Conservation (phyloP, 2,888 invertebrate species). For the Abrostola triplasia region DNA sequence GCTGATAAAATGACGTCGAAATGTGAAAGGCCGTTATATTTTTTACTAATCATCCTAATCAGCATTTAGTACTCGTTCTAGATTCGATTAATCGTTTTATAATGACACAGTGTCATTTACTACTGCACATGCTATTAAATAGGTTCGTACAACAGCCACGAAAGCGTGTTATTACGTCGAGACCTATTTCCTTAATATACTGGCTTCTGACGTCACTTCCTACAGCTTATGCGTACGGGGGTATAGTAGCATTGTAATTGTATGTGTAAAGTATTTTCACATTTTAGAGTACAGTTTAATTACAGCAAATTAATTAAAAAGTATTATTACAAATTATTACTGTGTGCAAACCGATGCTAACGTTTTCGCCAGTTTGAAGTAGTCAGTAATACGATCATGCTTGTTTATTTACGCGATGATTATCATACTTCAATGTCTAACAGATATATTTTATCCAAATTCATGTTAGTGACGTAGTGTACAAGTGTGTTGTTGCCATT, state of each 20-base stretch:
- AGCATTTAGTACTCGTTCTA: conserved; percentile 15
- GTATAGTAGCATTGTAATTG: conserved; percentile 14
- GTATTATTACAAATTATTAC: too few species aligned
- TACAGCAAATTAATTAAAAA: conserved; percentile 16
- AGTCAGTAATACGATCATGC: conserved; percentile 8
- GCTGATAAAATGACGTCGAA: conserved; percentile 1
- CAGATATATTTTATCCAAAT: conserved; percentile 10
- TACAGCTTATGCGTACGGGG: conserved; percentile 7
- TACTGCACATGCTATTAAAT: conserved; percentile 18
- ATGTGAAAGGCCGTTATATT: conserved; percentile 24
- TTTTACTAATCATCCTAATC: conserved; percentile 16
- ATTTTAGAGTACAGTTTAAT: conserved; percentile 20
- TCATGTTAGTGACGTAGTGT: conserved; percentile 1
- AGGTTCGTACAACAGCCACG: conserved; percentile 19
- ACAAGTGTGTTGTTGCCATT: conserved; percentile 8
- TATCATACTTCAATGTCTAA: conserved; percentile 12
- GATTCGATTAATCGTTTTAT: conserved; percentile 44
- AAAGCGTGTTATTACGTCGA: conserved; percentile 19
- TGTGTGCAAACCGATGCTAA: conserved; percentile 8
- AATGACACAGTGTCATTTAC: conserved; percentile 37
- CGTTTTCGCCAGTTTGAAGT: conserved; percentile 16
- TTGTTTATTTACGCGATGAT: conserved; percentile 14
- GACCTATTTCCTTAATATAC: conserved; percentile 18
- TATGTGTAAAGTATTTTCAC: conserved; percentile 12
- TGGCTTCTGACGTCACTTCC: conserved; percentile 16